A percentile compares a stretch with the other conserved stretches of the same genome.
phyloP scores from a whole-genome alignment of 2,797 vertebrate genomes.

The Trachops cirrhosus region DNA sequence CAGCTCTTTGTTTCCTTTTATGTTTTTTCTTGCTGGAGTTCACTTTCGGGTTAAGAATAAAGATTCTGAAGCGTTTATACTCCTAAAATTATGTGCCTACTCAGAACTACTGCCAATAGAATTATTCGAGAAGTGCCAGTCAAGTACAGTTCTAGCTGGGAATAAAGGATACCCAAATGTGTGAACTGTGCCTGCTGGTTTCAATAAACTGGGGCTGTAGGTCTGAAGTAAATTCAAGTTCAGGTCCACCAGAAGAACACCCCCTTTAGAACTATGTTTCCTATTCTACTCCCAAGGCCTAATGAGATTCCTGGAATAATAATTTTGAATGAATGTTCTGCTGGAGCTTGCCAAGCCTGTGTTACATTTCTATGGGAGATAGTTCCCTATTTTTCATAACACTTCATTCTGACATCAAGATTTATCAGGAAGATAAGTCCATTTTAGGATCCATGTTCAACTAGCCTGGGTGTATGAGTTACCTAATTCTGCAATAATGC shows the following conservation, averaged over 20 bases:
- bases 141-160: not conserved
- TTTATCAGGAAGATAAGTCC: not conserved
- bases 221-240: not conserved
- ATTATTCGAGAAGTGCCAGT: not conserved
- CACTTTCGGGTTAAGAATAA: not conserved
- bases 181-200: not conserved
- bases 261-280: not conserved
- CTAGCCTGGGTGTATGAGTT: not conserved
- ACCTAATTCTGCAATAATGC: not conserved
- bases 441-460: not conserved
- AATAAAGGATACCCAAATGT: not conserved
- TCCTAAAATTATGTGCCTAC: not conserved
- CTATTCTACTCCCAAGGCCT: not conserved
- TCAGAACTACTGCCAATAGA: not conserved
- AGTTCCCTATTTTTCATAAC: not conserved
- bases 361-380: not conserved
- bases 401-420: not conserved
- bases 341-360: not conserved
- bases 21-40: slow-evolving; percentile 49
- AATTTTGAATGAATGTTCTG: not conserved
- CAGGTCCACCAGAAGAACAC: not conserved
- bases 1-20: slow-evolving; percentile 38
- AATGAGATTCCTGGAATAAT: not conserved
- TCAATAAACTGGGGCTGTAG: not conserved
- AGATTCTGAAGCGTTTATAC: not conserved